Evolutionary conservation across 2,797 vertebrate genomes (phyloP).

Genomic region (Buphagus erythrorhynchus): DNA sequence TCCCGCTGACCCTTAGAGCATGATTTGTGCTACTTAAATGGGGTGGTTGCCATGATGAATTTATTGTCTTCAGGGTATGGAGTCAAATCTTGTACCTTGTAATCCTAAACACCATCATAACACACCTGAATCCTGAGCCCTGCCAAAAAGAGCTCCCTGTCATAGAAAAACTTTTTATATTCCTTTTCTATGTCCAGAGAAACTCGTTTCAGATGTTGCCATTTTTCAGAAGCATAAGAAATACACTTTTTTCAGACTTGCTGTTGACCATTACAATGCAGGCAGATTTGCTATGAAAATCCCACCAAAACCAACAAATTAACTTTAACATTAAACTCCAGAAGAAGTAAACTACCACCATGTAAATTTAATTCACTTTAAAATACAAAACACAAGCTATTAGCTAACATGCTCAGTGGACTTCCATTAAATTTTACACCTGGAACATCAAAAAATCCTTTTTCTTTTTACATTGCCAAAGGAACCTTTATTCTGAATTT

Average conservation of each 20-base stretch:
- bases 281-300: not conserved
- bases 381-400: not conserved
- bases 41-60: not conserved
- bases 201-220: not conserved
- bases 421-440: not conserved
- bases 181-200: not conserved
- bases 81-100: not conserved
- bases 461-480: not conserved
- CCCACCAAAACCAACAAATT: not conserved
- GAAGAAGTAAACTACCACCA: not conserved
- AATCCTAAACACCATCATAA: not conserved
- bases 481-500: not conserved
- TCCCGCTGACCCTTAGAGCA: not conserved
- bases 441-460: not conserved
- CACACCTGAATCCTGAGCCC: not conserved
- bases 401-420: not conserved
- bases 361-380: not conserved
- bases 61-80: not conserved
- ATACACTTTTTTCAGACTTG: not conserved
- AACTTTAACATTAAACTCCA: not conserved
- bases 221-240: not conserved
- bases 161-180: not conserved
- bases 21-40: conserved; percentile 28
- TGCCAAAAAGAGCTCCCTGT: not conserved
- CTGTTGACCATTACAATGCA: not conserved